Evolutionary conservation across 2,888 invertebrate species (phyloP), one percentile per base, ranked within the genome.

Genomic region (Ormia ochracea): DNA sequence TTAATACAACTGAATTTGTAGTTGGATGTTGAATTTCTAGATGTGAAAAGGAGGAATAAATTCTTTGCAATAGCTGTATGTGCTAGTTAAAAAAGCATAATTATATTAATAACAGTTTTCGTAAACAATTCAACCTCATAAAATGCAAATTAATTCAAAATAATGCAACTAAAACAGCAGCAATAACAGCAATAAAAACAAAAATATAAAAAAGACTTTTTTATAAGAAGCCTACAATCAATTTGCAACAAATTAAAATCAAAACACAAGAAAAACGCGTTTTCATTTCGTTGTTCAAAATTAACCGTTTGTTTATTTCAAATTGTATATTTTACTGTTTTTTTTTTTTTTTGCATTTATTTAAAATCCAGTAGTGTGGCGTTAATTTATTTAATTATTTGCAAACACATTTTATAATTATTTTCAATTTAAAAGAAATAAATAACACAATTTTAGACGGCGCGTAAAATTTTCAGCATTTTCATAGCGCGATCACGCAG

Each of bases 241-340:
- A 66, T 75, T 75, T 75, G 50, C 66, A 36, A 75, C 66, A 72
- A 66, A 61, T 63, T 68, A 72, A 80, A 80, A 80, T 73, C 76
- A 76, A 76, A 76, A 80, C 72, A 63, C 76, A 61, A 68, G 56
- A 63, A 72, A 75, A 80, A 80, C 80, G 80, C 76, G 72, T 80
- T 76, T 76, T 45, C 23, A 38, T 65, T 58, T 45, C 19, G 28
- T 52, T 17, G 1, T 28, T 56, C 19, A 36, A 65, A 48, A 4
- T 14, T 43, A 58, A 69, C 36, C 3, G 45, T 70, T 70, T 48
- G 33, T 69, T 56, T 69, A 19, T 31, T 48, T 52, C 54, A n/a
- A n/a, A 17, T 26, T 43, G 31, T 19, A 31, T 31, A 26, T 43
- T 12, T 7, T 45, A 54, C 28, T 65, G 19, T 45, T 59, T 38